Conservation (phyloP, 2,113 vertebrate genomes). For the Lophura nycthemera region DNA sequence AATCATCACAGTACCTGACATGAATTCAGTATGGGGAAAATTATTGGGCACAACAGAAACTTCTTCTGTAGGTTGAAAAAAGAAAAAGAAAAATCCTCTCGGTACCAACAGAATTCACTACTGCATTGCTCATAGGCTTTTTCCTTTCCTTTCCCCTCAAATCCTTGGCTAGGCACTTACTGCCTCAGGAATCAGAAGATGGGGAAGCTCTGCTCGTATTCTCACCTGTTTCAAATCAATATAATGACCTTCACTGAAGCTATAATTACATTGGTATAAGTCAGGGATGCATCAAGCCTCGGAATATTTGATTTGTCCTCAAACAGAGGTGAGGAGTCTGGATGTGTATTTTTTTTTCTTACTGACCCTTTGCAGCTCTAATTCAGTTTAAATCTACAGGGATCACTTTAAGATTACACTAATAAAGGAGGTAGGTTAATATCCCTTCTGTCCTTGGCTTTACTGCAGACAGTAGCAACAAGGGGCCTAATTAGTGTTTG, state of each 20-base stretch:
- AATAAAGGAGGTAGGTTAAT: conserved; percentile 42
- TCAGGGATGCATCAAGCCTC: conserved; percentile 2
- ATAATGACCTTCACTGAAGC: background rate
- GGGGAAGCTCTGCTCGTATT: background rate
- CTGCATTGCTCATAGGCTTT: background rate
- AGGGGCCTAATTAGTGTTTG: conserved; percentile 63
- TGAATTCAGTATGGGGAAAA: background rate
- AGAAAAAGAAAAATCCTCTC: background rate
- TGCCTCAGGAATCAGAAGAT: background rate
- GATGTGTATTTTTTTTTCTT: background rate
- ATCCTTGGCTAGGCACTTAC: background rate
- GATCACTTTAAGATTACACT: background rate
- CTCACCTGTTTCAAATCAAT: background rate
- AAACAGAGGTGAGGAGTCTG: background rate
- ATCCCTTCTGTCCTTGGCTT: conserved; percentile 42
- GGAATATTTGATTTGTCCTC: conserved; percentile 22
- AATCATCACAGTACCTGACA: background rate
- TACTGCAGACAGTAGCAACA: conserved; percentile 13
- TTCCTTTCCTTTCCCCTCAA: background rate
- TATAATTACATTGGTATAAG: background rate
- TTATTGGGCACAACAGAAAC: background rate
- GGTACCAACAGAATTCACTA: background rate
- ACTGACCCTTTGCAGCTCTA: background rate
- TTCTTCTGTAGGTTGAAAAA: background rate
- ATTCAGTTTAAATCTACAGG: background rate